Percentiles rank a stretch among this genome's conserved stretches.
Evolutionary conservation across 2,113 vertebrate species (phyloP).

Genomic region (Daubentonia madagascariensis): DNA sequence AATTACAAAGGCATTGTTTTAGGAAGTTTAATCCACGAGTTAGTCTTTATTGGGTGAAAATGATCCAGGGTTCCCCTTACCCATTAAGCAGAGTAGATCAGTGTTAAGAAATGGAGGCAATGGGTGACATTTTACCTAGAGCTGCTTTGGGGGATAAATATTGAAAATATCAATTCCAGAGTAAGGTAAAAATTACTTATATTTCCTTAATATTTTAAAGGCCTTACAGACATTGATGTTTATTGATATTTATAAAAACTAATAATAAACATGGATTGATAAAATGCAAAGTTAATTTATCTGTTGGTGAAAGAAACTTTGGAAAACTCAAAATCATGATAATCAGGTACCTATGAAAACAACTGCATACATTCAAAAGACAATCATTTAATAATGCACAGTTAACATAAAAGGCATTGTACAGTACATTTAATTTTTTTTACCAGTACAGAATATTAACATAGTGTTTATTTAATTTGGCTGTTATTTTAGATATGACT

Average conservation of each 20-base stretch:
- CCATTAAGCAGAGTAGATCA: background rate
- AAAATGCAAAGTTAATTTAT: conserved; percentile 28
- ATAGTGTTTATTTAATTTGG: too few species aligned
- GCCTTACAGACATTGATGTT: background rate
- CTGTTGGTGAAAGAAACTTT: conserved; percentile 37
- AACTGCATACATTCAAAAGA: background rate
- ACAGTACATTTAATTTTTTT: background rate
- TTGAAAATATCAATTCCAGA: conserved; percentile 26
- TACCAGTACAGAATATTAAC: too few species aligned
- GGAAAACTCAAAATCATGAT: conserved; percentile 42
- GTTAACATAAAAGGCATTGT: background rate
- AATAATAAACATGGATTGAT: conserved; percentile 3
- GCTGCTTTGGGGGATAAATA: background rate
- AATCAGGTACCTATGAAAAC: conserved; percentile 22
- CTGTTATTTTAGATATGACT: too few species aligned
- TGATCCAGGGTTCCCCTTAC: background rate
- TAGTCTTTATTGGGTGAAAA: conserved; percentile 39
- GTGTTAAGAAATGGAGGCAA: background rate
- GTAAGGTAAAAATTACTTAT: conserved; percentile 3
- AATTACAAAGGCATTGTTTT: conserved; percentile 24
- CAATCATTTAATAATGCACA: conserved; percentile 27
- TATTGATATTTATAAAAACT: conserved; percentile 30
- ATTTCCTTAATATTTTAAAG: background rate
- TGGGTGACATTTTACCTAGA: conserved; percentile 17
- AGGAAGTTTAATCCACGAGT: background rate